Evolutionary conservation across 2,888 invertebrate species (phyloP).

Genomic region (Chromoteleia sp.): DNA sequence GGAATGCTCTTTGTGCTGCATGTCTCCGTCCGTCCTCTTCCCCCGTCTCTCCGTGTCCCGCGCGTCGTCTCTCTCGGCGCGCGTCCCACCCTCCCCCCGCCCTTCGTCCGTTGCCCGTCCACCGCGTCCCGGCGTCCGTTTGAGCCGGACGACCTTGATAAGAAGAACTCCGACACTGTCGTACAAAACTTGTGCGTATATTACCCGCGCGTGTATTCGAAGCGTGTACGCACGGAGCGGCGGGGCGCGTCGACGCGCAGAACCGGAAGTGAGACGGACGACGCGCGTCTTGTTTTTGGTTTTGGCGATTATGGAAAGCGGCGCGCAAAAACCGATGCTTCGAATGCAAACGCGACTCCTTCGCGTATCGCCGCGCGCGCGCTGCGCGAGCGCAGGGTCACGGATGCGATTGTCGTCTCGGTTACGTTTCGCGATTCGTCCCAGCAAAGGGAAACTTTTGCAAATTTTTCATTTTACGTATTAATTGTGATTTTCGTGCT

Average conservation of each 20-base stretch:
- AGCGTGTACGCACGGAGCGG: constrained; percentile 4
- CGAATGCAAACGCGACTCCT: constrained; percentile 25
- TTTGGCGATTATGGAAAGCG: constrained; percentile 60
- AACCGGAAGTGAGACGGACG: constrained; percentile 43
- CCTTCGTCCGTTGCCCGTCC: background rate
- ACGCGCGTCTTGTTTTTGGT: constrained; percentile 36
- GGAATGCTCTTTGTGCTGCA: constrained; percentile 82
- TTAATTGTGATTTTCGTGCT: too few species aligned
- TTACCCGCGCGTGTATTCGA: constrained; percentile 23
- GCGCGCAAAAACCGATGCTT: constrained; percentile 21
- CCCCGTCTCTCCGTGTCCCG: constrained; percentile 1
- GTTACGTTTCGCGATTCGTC: too few species aligned
- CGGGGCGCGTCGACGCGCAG: too few species aligned
- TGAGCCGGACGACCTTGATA: constrained; percentile 77
- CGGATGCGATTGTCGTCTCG: background rate
- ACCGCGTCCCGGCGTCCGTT: constrained; percentile 39
- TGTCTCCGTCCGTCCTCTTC: constrained; percentile 68
- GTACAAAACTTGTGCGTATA: constrained; percentile 51
- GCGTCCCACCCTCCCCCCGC: constrained; percentile 23
- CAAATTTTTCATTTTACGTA: too few species aligned
- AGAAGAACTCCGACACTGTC: constrained; percentile 69
- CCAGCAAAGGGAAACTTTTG: too few species aligned
- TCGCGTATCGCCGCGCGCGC: background rate
- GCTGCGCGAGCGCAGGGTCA: too few species aligned
- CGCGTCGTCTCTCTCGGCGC: constrained; percentile 35